A percentile compares a stretch with the other conserved stretches of the same genome.
Conservation (phyloP, 2,113 vertebrate genomes). For the Trematomus loennbergii region DNA sequence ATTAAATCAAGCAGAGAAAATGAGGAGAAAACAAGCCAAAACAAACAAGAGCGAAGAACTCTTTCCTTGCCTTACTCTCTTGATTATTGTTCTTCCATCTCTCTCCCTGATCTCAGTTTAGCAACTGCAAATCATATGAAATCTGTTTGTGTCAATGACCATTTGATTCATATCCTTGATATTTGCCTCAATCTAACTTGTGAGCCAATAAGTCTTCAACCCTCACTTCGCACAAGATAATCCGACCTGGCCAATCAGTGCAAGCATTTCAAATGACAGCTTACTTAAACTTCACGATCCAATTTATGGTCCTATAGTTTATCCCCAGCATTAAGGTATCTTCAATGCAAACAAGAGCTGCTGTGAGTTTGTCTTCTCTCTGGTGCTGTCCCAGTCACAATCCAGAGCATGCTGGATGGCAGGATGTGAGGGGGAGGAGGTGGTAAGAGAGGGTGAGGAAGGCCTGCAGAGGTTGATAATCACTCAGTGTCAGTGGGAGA, state of each 20-base stretch:
- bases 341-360: conserved; percentile 4
- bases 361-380: conserved; percentile 7
- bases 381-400: conserved; percentile 1
- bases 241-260: neutral
- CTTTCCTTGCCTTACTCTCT: neutral
- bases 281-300: neutral
- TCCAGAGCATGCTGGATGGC: neutral
- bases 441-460: conserved; percentile 5
- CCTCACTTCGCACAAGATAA: neutral
- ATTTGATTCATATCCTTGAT: conserved; percentile 5
- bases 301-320: neutral
- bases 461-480: conserved; percentile 45
- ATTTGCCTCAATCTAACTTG: neutral
- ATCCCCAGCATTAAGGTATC: neutral
- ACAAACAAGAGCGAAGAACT: neutral
- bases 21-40: neutral
- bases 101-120: neutral
- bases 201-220: conserved; percentile 7
- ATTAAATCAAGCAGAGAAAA: neutral
- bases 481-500: conserved; percentile 53
- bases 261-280: conserved; percentile 10
- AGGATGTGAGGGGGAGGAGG: neutral
- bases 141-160: neutral
- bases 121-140: neutral
- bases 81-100: neutral